Evolutionary conservation across 2,888 invertebrate genomes (phyloP).

Genomic region (Julus scandinavius): DNA sequence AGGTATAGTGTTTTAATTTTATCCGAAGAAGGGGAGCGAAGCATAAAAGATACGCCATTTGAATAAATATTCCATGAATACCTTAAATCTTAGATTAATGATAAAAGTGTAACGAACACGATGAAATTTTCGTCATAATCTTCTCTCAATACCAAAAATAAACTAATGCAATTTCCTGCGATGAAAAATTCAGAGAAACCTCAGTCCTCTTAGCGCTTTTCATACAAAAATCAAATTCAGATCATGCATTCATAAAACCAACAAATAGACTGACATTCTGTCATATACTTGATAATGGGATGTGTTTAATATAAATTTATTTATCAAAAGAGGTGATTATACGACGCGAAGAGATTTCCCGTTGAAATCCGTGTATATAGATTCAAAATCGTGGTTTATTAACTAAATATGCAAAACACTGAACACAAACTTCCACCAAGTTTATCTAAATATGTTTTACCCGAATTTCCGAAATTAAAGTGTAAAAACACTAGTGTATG

Average conservation of each 20-base stretch:
- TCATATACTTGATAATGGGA: not conserved
- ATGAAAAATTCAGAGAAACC: not conserved
- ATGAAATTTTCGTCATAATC: not conserved
- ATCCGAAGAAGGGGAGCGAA: not conserved
- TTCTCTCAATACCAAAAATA: conserved; percentile 20
- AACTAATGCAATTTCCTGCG: not conserved
- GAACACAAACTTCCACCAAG: too few relatives aligned
- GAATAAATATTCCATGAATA: conserved; percentile 15
- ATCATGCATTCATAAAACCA: not conserved
- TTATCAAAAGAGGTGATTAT: too few relatives aligned
- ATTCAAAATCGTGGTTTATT: too few relatives aligned
- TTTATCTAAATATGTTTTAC: too few relatives aligned
- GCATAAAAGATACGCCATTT: conserved; percentile 18
- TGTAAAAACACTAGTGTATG: too few relatives aligned
- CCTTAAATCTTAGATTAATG: not conserved
- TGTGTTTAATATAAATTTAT: not conserved
- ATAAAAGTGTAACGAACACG: not conserved
- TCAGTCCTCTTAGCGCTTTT: not conserved
- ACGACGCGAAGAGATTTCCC: too few relatives aligned
- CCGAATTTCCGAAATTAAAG: too few relatives aligned
- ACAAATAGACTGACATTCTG: not conserved
- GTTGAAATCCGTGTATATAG: too few relatives aligned
- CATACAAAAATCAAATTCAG: not conserved
- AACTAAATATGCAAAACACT: too few relatives aligned
- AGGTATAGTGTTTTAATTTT: not conserved